Conservation (phyloP, 2,888 invertebrate species). For the Drosophila anceps region DNA sequence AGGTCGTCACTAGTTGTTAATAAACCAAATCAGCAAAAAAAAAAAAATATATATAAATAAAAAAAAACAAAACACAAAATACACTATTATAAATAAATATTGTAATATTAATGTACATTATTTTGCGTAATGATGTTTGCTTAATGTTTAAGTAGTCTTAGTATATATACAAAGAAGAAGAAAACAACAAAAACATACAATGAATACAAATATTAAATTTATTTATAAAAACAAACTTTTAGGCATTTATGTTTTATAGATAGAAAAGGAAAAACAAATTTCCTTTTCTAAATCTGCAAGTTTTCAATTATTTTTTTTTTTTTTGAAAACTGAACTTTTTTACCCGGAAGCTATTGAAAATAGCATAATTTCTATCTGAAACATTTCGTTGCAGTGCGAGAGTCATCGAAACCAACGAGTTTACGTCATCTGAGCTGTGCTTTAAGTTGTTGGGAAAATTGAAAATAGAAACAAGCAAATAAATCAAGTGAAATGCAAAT, state of each 20-base stretch:
- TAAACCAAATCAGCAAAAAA: slow-evolving; percentile 31
- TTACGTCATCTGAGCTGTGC: neutral
- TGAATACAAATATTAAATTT: slow-evolving; percentile 60
- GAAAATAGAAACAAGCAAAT: neutral
- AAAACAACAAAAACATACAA: slow-evolving; percentile 19
- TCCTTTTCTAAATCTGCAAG: no score
- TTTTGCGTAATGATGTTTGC: slow-evolving; percentile 67
- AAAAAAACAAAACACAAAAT: slow-evolving; percentile 44
- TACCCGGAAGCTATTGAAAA: neutral
- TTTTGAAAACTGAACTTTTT: neutral
- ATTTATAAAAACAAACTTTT: slow-evolving; percentile 63
- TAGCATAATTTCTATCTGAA: neutral
- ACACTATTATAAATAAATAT: slow-evolving; percentile 55
- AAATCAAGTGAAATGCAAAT: neutral
- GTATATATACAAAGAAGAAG: slow-evolving; percentile 65
- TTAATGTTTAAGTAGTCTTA: slow-evolving; percentile 73
- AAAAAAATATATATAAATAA: slow-evolving; percentile 16
- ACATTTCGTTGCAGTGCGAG: neutral
- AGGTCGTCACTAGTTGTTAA: slow-evolving; percentile 68
- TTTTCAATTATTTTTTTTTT: neutral
- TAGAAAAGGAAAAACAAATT: no score
- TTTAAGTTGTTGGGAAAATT: neutral
- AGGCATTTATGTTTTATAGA: slow-evolving; percentile 50
- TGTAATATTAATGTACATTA: slow-evolving; percentile 59
- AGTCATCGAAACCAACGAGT: neutral